Evolutionary conservation across 2,797 vertebrate species (phyloP), one percentile per base, ranked within the genome.

Genomic region (Phalanger gymnotis): DNA sequence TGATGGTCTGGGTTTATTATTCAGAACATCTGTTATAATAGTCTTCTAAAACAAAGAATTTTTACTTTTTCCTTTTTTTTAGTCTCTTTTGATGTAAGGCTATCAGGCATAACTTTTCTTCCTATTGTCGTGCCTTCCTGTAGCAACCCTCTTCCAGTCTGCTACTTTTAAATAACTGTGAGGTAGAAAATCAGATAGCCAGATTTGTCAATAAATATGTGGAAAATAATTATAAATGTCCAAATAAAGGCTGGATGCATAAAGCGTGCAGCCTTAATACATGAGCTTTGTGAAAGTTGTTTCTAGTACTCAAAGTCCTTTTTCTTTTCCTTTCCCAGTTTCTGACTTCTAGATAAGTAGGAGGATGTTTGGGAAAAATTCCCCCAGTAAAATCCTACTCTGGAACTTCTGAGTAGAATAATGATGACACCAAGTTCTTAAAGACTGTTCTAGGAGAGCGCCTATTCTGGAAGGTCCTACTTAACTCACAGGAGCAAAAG

Each of bases 291-390:
- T 16, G 73, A 16, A 31, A 11, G 58, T 73, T 73, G 19, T 27
- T 56, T 31, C 10, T 27, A 40, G 13, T 89, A 53, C 53, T 92
- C 53, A 5, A 53, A 54, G 7, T 14, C 47, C 94, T 55, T 93
- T 51, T 6, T 93, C 9, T 66, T 66, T 19, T 19, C 55, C 22
- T 0, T 51, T 81, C 51, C 22, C 1, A 2, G 90, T 55, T 19
- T 87, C 31, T 96, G 56, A 89, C 14, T 94, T 96, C 92, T 34
- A 93, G 57, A 91, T 89, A 89, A 94, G 81, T 53, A 19, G 27
- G 2, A 27, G 61, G 30, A 4, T 54, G 13, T 56, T 90, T 93
- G 51, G 61, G 28, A 57, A 28, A 3, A 12, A n/a, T n/a, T n/a
- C 34, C 3, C 5, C 3, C 4, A 34, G 13, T 61, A 66, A n/a